Conservation (phyloP, 1,140 invertebrate species). For the Galleria mellonella region DNA sequence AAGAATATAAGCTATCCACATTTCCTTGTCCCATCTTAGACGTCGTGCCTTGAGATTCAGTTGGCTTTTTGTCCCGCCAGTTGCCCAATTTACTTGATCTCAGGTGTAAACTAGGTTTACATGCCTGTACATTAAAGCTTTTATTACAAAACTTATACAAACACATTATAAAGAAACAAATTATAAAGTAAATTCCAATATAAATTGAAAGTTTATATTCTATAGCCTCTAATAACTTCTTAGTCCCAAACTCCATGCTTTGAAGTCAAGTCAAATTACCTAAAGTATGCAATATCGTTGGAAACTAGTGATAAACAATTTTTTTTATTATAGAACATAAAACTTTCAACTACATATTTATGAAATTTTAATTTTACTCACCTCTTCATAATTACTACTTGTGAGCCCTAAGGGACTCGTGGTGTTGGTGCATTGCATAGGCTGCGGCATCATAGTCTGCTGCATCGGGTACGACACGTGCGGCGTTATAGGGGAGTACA, state of each 20-base stretch:
- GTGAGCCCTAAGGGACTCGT: slow-evolving; percentile 21
- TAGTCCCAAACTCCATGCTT: no score
- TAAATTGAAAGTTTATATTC: no score
- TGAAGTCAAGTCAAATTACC: no score
- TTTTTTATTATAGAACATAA: no score
- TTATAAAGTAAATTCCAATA: no score
- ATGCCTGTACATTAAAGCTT: slow-evolving; percentile 23
- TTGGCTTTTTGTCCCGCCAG: slow-evolving; percentile 18
- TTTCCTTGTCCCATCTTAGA: slow-evolving; percentile 12
- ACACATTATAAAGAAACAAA: no score
- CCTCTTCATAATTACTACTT: slow-evolving; percentile 44
- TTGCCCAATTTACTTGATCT: slow-evolving; percentile 15
- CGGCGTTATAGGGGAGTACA: slow-evolving; percentile 34
- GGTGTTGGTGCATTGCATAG: slow-evolving; percentile 11
- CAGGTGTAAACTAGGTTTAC: slow-evolving; percentile 31
- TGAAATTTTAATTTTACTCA: slow-evolving; percentile 11
- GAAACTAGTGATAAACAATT: no score
- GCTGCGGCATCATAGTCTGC: slow-evolving; percentile 15
- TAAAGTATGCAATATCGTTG: no score
- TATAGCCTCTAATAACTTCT: no score
- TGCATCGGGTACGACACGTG: slow-evolving; percentile 26
- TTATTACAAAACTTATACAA: neutral
- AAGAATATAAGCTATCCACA: slow-evolving; percentile 17
- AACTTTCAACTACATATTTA: no score
- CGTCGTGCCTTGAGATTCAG: slow-evolving; percentile 7